Conservation (phyloP, 2,797 vertebrate species). For the Sebastes itinus region DNA sequence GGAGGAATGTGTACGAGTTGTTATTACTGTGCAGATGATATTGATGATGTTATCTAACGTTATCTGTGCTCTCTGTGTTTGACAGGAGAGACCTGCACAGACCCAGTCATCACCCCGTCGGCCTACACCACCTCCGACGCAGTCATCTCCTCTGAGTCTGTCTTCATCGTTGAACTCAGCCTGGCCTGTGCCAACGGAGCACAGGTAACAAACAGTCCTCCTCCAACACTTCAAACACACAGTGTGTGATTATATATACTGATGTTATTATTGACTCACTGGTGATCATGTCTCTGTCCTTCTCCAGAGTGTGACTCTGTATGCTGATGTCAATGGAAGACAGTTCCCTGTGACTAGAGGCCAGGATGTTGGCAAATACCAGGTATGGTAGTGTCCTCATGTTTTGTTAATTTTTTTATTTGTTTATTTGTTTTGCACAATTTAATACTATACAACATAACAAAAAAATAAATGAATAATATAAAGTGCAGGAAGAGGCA, state of each 20-base stretch:
- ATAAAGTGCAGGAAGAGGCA: too few species aligned
- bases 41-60: not conserved
- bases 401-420: too few species aligned
- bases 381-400: slow-evolving; percentile 75
- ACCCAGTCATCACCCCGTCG: slow-evolving; percentile 89
- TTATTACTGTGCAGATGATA: not conserved
- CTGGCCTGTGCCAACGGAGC: slow-evolving; percentile 91
- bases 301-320: slow-evolving; percentile 89
- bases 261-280: not conserved
- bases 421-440: too few species aligned
- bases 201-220: slow-evolving; percentile 80
- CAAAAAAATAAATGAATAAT: too few species aligned
- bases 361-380: slow-evolving; percentile 92
- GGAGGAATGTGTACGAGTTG: not conserved
- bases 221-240: not conserved
- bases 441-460: too few species aligned
- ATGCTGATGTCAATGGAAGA: slow-evolving; percentile 92
- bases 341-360: slow-evolving; percentile 94
- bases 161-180: slow-evolving; percentile 94
- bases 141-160: slow-evolving; percentile 92
- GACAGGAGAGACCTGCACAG: slow-evolving; percentile 89
- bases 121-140: slow-evolving; percentile 95
- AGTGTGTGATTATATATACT: not conserved
- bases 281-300: not conserved
- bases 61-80: not conserved